Evolutionary conservation across 2,888 invertebrate genomes (phyloP), one percentile per base, ranked within the genome.

Genomic region (Epirrita christyi): DNA sequence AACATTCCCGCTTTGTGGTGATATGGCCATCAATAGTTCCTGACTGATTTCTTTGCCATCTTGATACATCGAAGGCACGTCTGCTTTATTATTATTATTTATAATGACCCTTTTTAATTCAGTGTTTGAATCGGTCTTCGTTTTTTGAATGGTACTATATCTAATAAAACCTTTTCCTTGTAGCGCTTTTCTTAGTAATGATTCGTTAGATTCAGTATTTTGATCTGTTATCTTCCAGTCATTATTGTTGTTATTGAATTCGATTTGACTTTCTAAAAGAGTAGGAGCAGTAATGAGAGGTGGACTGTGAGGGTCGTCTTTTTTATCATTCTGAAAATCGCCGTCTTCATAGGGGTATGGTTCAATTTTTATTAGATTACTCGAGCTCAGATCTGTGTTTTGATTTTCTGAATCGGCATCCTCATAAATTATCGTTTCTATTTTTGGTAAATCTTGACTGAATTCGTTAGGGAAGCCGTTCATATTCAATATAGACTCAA

Each of bases 181-280:
- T 63, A 97, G 92, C 8, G 97, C 97, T 78, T 95, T 97, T 70
- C 97, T 93, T 64, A 97, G 85, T 63, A 97, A 86, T 29, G 97
- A 97, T 76, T 97, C 97, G 14, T 96, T 93, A 27, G 93, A 90
- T 74, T 91, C 91, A 28, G 88, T 85, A 75, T 95, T 96, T 83
- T 96, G 95, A 78, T 96, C 95, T 55, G 95, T 95, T 78, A 95
- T 93, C 80, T 96, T 96, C 95, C 96, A 96, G 81, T 96, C 96
- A 83, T 96, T 96, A 82, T 96, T 96, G 78, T 96, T 96, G 73
- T 96, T 94, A 78, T 94, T 93, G 85, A 93, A 93, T 93, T 93
- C 91, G 46, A 83, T 81, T 80, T 85, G 85, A 71, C 76, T 85
- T 71, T 92, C 94, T 80, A 94, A 79, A 73, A 94, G 78, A 36